These are phyloP conservation scores for Lutraria lutraria DNA, from an alignment of 2,888 invertebrate species.

Conservation along the genomic window DNA sequence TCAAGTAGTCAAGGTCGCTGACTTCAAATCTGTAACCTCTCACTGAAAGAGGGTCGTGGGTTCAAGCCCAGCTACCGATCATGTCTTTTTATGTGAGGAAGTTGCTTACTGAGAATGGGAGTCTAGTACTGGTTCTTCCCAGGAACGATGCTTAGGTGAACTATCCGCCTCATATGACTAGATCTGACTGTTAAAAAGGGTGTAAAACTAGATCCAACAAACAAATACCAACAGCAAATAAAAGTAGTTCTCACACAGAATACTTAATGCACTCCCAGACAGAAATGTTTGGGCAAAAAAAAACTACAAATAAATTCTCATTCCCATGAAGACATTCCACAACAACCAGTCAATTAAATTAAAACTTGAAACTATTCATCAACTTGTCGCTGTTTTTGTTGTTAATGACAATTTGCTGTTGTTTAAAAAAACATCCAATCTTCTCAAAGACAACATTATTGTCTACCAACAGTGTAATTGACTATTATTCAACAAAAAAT, in stretches of 20 bases:
- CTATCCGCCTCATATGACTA: too few relatives aligned
- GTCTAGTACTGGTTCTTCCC: too few relatives aligned
- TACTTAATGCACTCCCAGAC: not conserved
- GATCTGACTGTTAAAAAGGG: too few relatives aligned
- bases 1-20: too few relatives aligned
- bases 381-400: not conserved
- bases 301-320: not conserved
- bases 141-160: too few relatives aligned
- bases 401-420: constrained; percentile 1
- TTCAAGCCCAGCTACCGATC: too few relatives aligned
- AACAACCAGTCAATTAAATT: constrained; percentile 2
- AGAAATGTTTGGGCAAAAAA: not conserved
- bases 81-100: too few relatives aligned
- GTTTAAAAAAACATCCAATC: not conserved
- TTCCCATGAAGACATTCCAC: constrained; percentile 11
- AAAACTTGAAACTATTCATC: constrained; percentile 5
- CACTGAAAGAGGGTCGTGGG: too few relatives aligned
- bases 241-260: not conserved
- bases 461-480: not conserved
- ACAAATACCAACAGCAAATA: not conserved
- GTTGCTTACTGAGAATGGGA: too few relatives aligned
- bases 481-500: not conserved
- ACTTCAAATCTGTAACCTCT: too few relatives aligned
- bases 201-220: too few relatives aligned
- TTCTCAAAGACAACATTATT: not conserved